Evolutionary conservation across 1,140 invertebrate genomes (phyloP), one percentile per base, ranked within the genome.

Genomic region (Lordiphosa collinella): DNA sequence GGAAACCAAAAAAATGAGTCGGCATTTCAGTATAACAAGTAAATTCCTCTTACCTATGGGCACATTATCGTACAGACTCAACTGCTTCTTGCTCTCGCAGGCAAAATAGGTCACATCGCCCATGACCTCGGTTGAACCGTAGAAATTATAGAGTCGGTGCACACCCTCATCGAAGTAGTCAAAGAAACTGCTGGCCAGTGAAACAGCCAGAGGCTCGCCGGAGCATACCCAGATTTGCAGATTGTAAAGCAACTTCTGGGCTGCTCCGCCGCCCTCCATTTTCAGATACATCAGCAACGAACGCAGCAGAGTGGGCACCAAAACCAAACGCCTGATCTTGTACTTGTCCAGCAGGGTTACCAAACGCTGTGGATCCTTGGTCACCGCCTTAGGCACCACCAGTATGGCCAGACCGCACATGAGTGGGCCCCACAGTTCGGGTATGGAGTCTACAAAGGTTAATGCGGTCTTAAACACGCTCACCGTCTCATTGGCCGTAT

Each of bases 71-170:
- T 92, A 90, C 31, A 91, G 70, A 18, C 92, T 89, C 22, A 95
- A 73, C 56, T 96, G 92, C 1, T 90, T 88, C 14, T 85, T 75
- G 44, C 85, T 90, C 63, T 91, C 90, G 59, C 91, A 72, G 1
- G 91, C 71, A 37, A 93, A 91, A 70, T 91, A 95, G 0, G 94
- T 95, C 3, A 96, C 94, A 78, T 96, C 95, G 0, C 93, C 94
- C 94, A 95, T 95, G 8, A 95, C 92, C 89, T 97, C 96, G 0
- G 96, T 97, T 60, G 95, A 96, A 0, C 96, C 96, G 70, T 97
- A 97, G 85, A 96, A 96, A 79, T 97, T 97, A 41, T 93, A 95
- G 6, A 97, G 84, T 10, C 91, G 90, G 54, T 93, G 92, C 0
- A 90, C 88, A 2, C 90, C 89, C 48, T 90, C 88, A 51, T 91